Base-by-base conservation (phyloP, 2,888 invertebrate species). In the Acleris emargana region DNA sequence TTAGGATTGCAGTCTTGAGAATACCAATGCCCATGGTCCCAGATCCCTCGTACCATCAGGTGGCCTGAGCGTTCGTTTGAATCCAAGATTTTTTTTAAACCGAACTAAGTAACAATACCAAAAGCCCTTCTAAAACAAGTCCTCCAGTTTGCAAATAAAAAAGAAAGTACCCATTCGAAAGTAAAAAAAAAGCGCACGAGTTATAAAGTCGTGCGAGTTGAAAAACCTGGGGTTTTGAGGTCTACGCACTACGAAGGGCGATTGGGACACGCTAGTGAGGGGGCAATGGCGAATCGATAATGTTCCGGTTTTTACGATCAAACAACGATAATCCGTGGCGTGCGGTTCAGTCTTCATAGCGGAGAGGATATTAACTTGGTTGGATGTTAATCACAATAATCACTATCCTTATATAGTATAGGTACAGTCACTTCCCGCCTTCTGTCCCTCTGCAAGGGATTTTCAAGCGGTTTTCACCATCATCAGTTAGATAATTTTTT, bases 201-300 rank as follows among this genome's bases (percentile, higher is more conserved):
- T 22, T 45, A 58, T 49, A 63, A 53, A 38, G 17, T 51, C 25
- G 38, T 3, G 13, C 38, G 18, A 59, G 42, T 54, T 58, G 47
- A 59, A 64, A 38, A 43, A 59, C 38, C 58, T 52, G 16, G 49
- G 13, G 61, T 52, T 50, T 22, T 43, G 51, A 51, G 58, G 51
- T 13, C 58, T 45, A 53, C 47, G 53, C 47, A 53, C 58, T 47
- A 5, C 42, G 28, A 64, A 64, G 64, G 64, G 64, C 64, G 47
- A 52, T 47, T 22, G 16, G 57, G 38, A 22, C 58, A 53, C 42
- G 22, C n/a, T 63, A 63, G 63, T 63, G 58, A 18, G 20, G 63
- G 32, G 51, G 32, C 18, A 20, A 45, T 17, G 3, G 2, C 5
- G 45, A 52, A 51, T 43, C 62, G 62, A 45, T 45, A 55, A 42